Evolutionary conservation across 1,140 invertebrate species (phyloP), one percentile per base, ranked within the genome.

Genomic region (Caligus rogercresseyi): DNA sequence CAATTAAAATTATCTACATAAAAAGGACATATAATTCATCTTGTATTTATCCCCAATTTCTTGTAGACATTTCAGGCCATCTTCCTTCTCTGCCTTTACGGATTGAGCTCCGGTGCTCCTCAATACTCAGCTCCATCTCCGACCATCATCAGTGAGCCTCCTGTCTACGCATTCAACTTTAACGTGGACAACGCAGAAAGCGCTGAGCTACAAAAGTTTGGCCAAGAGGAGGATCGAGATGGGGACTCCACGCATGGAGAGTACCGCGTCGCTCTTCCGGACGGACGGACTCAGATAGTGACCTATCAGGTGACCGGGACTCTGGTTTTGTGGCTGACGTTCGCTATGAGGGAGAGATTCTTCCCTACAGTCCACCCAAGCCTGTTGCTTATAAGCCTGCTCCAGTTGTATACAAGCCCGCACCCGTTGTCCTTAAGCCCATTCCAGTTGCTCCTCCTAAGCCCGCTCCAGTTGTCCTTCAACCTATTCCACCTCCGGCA

Each of bases 251-350:
- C 85, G 64, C 81, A 80, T 70, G 87, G 87, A 70, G 79, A 83
- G 70, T 90, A 88, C 78, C 82, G 86, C 75, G 86, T 89, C 68
- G 74, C 86, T 43, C 77, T 89, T 68, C 86, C 87, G 58, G 87
- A 89, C 75, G 87, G 86, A 69, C 81, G 85, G 71, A 85, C 82
- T 72, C 86, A 88, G 75, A 79, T 85, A 67, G 85, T 90, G 52
- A 80, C 84, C 70, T 90, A 89, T 72, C 81, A 83, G 72, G 86
- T 84, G 2, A 84, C 85, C 70, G 77, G 61, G 65, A 67, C 55
- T 65, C 60, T 21, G 66, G 66, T 4, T 67, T 56, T 56, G 72
- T 76, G 65, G 66, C 66, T 51, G 58, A 69, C 7, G 67, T 67
- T n/a, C 51, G 25, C 14, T 67, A 67, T 60, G 66, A 67, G 24